Conservation (phyloP, 2,888 invertebrate genomes). For the Folsomia manolachei region DNA sequence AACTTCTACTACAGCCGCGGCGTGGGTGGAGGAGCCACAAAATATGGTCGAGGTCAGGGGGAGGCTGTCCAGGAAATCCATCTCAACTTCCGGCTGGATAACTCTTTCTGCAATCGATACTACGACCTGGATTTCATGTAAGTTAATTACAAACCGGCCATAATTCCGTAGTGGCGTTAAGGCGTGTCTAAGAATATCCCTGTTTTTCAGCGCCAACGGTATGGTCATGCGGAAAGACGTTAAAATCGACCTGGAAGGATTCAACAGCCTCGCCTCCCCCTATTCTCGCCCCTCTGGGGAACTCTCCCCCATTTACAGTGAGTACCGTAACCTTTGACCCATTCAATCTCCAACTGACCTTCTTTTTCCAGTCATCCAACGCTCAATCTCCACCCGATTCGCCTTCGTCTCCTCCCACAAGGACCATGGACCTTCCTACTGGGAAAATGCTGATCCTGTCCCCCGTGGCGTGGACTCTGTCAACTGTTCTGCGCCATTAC, state of each 20-base stretch:
- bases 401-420: background rate
- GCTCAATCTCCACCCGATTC: background rate
- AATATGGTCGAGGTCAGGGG: background rate
- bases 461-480: background rate
- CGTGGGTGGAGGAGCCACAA: background rate
- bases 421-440: background rate
- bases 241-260: no score
- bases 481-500: background rate
- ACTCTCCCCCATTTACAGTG: background rate
- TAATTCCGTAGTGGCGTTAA: no score
- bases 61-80: background rate
- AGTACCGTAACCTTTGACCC: background rate
- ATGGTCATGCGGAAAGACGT: background rate
- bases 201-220: background rate
- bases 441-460: background rate
- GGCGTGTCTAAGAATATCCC: no score
- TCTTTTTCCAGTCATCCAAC: background rate
- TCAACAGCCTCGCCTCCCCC: background rate
- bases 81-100: background rate
- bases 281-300: background rate
- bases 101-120: background rate
- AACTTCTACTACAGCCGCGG: background rate
- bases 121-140: background rate
- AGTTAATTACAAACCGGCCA: no score
- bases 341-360: no score